Percentiles rank a stretch among this genome's conserved stretches.
Conservation (phyloP, 2,113 vertebrate species). For the Bungarus multicinctus region DNA sequence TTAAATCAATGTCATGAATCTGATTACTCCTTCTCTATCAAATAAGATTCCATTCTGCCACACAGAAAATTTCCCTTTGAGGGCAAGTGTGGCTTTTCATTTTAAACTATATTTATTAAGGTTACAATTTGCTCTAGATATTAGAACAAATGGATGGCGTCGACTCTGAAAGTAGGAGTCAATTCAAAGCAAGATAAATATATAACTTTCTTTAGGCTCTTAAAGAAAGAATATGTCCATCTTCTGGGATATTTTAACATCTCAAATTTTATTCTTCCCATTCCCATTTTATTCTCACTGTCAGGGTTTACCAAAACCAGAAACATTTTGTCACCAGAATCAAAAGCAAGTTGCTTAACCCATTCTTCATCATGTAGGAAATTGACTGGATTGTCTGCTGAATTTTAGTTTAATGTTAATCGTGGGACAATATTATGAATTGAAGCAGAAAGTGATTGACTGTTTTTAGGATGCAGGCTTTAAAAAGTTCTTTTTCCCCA, state of each 20-base stretch:
- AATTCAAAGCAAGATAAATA: not conserved
- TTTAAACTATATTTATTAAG: not conserved
- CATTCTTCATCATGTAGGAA: not conserved
- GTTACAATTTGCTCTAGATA: not conserved
- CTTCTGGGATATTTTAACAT: not conserved
- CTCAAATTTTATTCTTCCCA: not conserved
- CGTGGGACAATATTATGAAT: not conserved
- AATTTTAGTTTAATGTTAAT: not conserved
- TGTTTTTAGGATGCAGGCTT: not conserved
- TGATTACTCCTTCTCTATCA: not conserved
- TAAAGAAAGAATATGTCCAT: not conserved
- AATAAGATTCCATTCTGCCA: not conserved
- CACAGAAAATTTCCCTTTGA: not conserved
- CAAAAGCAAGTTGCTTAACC: not conserved
- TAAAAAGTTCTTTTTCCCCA: not conserved
- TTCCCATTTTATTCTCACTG: not conserved
- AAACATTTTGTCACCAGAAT: not conserved
- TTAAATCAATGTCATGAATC: not conserved
- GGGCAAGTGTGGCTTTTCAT: not conserved
- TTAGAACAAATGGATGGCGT: not conserved
- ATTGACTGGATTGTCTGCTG: not conserved
- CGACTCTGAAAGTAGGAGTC: not conserved
- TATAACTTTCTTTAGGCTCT: not conserved
- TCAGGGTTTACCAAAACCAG: not conserved
- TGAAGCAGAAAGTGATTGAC: not conserved